Evolutionary conservation across 2,888 invertebrate genomes (phyloP).

Genomic region (Noctua comes): DNA sequence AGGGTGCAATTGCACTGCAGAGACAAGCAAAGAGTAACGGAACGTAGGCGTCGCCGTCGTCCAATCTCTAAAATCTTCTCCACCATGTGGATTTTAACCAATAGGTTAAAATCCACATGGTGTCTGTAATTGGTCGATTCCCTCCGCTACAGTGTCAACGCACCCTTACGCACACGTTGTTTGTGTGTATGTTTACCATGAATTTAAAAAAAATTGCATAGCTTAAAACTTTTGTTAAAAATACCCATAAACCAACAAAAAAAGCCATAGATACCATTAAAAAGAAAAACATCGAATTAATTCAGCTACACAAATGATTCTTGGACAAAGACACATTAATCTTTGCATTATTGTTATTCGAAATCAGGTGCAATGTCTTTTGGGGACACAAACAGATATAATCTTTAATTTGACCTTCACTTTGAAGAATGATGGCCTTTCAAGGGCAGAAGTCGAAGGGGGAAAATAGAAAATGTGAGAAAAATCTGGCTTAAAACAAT

Average conservation of each 20-base stretch:
- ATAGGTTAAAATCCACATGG: background rate
- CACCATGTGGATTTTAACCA: too few species aligned
- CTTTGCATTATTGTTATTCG: slow-evolving; percentile 43
- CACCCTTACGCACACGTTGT: background rate
- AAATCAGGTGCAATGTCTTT: slow-evolving; percentile 46
- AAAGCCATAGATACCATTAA: slow-evolving; percentile 9
- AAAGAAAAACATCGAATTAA: slow-evolving; percentile 16
- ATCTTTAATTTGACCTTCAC: slow-evolving; percentile 34
- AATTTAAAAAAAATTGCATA: background rate
- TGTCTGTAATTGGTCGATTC: background rate
- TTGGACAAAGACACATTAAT: slow-evolving; percentile 34
- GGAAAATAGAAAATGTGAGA: background rate
- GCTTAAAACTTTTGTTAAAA: background rate
- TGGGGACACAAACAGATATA: slow-evolving; percentile 31
- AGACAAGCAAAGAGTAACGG: too few species aligned
- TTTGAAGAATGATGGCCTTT: background rate
- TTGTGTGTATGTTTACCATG: background rate
- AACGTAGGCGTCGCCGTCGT: too few species aligned
- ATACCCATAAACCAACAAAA: background rate
- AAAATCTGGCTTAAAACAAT: background rate
- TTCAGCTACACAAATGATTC: slow-evolving; percentile 18
- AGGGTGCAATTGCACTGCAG: too few species aligned
- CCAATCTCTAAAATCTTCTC: too few species aligned
- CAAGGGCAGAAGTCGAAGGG: slow-evolving; percentile 19
- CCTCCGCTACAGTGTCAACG: background rate